Evolutionary conservation across 2,888 invertebrate genomes (phyloP), one percentile per base, ranked within the genome.

Genomic region (Nasonia oneida): DNA sequence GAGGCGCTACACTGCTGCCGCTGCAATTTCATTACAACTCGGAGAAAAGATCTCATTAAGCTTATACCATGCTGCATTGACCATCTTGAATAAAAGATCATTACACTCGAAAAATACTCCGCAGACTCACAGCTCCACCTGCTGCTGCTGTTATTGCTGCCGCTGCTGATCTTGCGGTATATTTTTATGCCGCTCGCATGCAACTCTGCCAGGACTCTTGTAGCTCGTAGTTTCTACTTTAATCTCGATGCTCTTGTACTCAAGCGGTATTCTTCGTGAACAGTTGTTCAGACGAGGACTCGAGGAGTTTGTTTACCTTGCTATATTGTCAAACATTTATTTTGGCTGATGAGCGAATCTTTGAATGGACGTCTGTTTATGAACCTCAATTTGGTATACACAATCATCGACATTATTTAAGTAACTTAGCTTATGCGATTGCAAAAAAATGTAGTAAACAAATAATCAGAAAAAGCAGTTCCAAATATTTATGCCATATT

Each of bases 1-100:
- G 67, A 37, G 77, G 42, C 64, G 18, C 53, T 47, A 83, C 15
- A 81, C 81, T 74, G 42, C 67, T 42, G 47, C 78, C 15, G 33
- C 47, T 18, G 76, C 82, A 85, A 78, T 85, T 85, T 85, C 85
- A 85, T 85, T 85, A 85, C 78, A 73, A 23, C 73, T 39, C 82
- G 23, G 82, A 73, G 77, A 76, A 70, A 57, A 74, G 80, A 83
- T 80, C 85, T 84, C 77, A 74, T 85, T 82, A 82, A 50, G 70
- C 42, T 67, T 67, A 61, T 61, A 74, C 37, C 83, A 74, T 64
- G 84, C 84, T 29, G 78, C 84, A 79, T 78, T 79, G 78, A 78
- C 84, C 84, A 74, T 37, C 74, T n/a, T 75, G 73, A 79, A 85
- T 81, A 73, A 85, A 85, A 81, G 73, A 77, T 81, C 81, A 57